Conservation (phyloP, 2,888 invertebrate genomes). For the Osmoderma eremita region DNA sequence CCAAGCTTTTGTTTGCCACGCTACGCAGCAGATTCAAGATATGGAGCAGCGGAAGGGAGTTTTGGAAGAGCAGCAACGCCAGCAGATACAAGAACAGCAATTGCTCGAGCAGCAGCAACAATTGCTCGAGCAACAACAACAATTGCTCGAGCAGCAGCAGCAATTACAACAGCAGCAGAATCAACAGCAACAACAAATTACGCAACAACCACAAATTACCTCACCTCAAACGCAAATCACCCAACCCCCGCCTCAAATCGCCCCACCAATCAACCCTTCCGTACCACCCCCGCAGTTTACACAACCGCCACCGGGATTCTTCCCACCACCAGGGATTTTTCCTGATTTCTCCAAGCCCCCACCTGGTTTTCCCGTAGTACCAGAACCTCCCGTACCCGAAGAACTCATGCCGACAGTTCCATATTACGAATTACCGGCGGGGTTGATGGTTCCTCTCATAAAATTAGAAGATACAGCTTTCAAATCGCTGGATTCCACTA, state of each 20-base stretch:
- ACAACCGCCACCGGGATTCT: constrained; percentile 62
- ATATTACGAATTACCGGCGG: constrained; percentile 97
- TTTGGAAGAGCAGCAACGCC: constrained; percentile 68
- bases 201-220: constrained; percentile 30
- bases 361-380: constrained; percentile 73
- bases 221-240: constrained; percentile 36
- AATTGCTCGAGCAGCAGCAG: constrained; percentile 49
- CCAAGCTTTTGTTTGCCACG: constrained; percentile 92
- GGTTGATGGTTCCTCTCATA: constrained; percentile 96
- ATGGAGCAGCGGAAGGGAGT: constrained; percentile 77
- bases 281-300: constrained; percentile 61
- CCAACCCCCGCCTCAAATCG: constrained; percentile 46
- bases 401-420: constrained; percentile 90
- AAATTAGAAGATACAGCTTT: constrained; percentile 92
- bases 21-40: constrained; percentile 87
- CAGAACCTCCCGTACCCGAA: constrained; percentile 67
- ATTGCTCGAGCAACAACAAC: constrained; percentile 58
- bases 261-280: constrained; percentile 58
- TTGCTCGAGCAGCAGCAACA: constrained; percentile 41
- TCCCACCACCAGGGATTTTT: constrained; percentile 66
- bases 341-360: constrained; percentile 90
- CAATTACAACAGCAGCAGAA: constrained; percentile 23
- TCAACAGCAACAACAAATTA: constrained; percentile 41
- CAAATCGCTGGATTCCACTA: constrained; percentile 87
- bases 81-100: constrained; percentile 59